Base-by-base conservation (phyloP, 2,113 vertebrate species). In the Actenoides hombroni region DNA sequence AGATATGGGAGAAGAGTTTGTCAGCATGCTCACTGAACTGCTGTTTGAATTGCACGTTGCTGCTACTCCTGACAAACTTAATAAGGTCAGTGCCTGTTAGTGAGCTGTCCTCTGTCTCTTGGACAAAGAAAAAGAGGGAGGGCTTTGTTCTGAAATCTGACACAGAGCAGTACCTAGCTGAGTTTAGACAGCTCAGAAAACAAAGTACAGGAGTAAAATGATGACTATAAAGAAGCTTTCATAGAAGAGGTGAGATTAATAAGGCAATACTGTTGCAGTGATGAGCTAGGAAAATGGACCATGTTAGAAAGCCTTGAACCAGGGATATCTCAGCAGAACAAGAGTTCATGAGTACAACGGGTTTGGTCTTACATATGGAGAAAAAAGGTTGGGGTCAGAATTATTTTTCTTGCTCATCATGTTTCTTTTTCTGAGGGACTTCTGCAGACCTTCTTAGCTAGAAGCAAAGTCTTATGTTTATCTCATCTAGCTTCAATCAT, bases 41-140 rank as follows among this genome's bases (percentile, higher is more conserved):
- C 98, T 99, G 25, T 99, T 99, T 97, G 99, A 99, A 95, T 97
- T 99, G 79, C 99, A 99, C 10, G 97, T 99, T n/a, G 99, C 99
- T 35, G 99, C 99, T 68, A 99, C 99, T 2, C 99, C 99, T 77
- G 99, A 99, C 98, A 99, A 99, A 94, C 99, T 99, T 67, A 99
- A 99, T 96, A 99, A 99, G 99, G 99, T 99, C 63, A 83, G 98
- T 71, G 63, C 54, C 74, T 28, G 31, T 54, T 64, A 23, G 16
- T 33, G 60, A 81, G 29, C 56, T 82, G 35, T 63, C 49, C 64
- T 82, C 61, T 21, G 16, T 70, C 80, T 20, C 44, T 14, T 48
- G 76, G 42, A 23, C 40, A 44, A 48, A 44, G 49, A 26, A 23
- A 56, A 31, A 74, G 44, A 37, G 28, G n/a, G 49, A 67, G 65